Evolutionary conservation across 2,888 invertebrate genomes (phyloP).

Genomic region (Frankliniella intonsa): DNA sequence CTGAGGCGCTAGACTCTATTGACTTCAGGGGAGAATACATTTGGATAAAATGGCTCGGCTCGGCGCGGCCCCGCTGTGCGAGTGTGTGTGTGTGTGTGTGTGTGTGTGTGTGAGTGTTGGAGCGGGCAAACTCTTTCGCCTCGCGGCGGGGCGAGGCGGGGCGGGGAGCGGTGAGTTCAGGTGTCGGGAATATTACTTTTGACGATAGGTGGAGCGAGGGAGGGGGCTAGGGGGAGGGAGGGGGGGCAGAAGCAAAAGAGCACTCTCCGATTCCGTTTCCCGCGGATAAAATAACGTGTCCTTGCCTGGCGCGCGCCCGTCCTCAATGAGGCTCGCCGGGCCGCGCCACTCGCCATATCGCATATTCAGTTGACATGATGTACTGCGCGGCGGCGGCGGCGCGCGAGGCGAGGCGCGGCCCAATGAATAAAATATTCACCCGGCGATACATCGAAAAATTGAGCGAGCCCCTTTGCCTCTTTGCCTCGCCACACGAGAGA

Average conservation of each 20-base stretch:
- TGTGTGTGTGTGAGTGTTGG: too few relatives aligned
- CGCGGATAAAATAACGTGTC: too few relatives aligned
- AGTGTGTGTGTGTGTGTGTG: too few relatives aligned
- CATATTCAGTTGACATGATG: slow-evolving; percentile 22
- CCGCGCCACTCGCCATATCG: neutral
- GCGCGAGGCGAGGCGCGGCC: slow-evolving; percentile 44
- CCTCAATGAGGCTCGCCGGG: neutral
- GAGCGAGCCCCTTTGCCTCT: neutral
- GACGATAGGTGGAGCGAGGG: neutral
- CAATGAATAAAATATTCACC: slow-evolving; percentile 52
- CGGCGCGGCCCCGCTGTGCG: neutral
- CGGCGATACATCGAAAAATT: slow-evolving; percentile 50
- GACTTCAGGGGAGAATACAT: neutral
- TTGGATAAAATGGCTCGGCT: neutral
- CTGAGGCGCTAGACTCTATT: neutral
- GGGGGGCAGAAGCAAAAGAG: too few relatives aligned
- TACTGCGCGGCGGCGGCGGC: neutral
- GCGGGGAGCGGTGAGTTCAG: too few relatives aligned
- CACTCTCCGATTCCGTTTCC: too few relatives aligned
- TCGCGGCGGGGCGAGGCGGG: too few relatives aligned
- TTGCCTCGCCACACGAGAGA: neutral
- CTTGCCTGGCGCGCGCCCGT: neutral
- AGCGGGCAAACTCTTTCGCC: too few relatives aligned
- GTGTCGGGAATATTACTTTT: neutral
- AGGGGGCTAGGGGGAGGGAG: too few relatives aligned